Percentiles rank a stretch among this genome's conserved stretches.
phyloP scores from a whole-genome alignment of 2,797 vertebrate genomes.

The Aplochiton taeniatus region DNA sequence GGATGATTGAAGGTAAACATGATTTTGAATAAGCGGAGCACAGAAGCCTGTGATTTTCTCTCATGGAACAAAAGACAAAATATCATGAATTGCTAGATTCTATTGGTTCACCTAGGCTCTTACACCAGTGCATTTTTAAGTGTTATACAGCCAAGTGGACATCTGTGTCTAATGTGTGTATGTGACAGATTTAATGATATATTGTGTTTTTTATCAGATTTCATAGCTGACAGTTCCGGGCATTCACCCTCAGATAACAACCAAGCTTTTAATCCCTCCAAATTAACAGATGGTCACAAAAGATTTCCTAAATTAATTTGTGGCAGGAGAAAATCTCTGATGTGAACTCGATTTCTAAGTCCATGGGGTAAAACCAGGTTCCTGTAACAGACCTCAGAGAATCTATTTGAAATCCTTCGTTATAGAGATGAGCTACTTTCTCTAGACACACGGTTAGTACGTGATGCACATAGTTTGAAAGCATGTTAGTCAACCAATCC shows the following conservation, averaged over 20 bases:
- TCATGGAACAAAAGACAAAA: too few species aligned
- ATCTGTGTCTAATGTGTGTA: slow-evolving; percentile 37
- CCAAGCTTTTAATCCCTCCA: slow-evolving; percentile 55
- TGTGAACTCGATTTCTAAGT: slow-evolving; percentile 55
- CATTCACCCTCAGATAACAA: slow-evolving; percentile 56
- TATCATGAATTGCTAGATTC: too few species aligned
- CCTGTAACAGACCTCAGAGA: slow-evolving; percentile 45
- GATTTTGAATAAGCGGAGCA: slow-evolving; percentile 16
- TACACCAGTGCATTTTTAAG: background rate
- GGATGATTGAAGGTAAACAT: too few species aligned
- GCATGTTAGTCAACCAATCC: slow-evolving; percentile 84
- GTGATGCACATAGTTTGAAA: slow-evolving; percentile 85
- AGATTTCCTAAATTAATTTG: slow-evolving; percentile 59
- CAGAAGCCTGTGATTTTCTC: too few species aligned
- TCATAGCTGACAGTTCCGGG: slow-evolving; percentile 45
- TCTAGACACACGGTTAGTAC: slow-evolving; percentile 49
- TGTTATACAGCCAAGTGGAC: slow-evolving; percentile 37
- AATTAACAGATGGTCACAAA: slow-evolving; percentile 57
- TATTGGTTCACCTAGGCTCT: background rate
- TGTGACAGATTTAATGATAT: slow-evolving; percentile 54
- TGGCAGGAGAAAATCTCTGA: slow-evolving; percentile 52
- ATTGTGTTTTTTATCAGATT: slow-evolving; percentile 50
- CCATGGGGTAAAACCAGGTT: slow-evolving; percentile 43
- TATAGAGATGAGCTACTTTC: slow-evolving; percentile 40
- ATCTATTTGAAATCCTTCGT: slow-evolving; percentile 37